Evolutionary conservation across 2,888 invertebrate genomes (phyloP).

Genomic region (Dynastes maya): DNA sequence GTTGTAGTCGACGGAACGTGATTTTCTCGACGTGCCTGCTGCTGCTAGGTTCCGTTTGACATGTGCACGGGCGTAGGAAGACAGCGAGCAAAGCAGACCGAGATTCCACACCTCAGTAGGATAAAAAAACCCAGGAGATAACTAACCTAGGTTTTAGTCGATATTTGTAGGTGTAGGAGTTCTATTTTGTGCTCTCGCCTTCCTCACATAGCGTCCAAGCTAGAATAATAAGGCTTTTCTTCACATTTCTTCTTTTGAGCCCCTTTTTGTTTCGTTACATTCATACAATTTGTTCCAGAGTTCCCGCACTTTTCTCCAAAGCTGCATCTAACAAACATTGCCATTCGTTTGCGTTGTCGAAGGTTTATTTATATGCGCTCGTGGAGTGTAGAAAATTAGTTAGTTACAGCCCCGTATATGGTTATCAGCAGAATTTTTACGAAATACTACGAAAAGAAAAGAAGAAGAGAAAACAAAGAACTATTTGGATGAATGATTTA

Average conservation of each 20-base stretch:
- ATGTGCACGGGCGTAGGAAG: not conserved
- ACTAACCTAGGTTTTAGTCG: not conserved
- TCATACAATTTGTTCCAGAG: too few relatives aligned
- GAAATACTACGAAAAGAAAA: too few relatives aligned
- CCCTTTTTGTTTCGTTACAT: too few relatives aligned
- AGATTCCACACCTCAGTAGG: not conserved
- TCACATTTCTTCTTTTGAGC: not conserved
- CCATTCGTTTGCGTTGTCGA: too few relatives aligned
- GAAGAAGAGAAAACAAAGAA: too few relatives aligned
- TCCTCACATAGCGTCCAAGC: not conserved
- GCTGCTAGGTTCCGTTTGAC: not conserved
- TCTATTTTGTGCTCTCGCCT: not conserved
- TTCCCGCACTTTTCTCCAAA: too few relatives aligned
- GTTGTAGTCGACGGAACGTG: not conserved
- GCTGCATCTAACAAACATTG: too few relatives aligned
- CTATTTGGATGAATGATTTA: too few relatives aligned
- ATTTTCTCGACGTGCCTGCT: not conserved
- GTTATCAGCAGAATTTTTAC: too few relatives aligned
- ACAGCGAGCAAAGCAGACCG: not conserved
- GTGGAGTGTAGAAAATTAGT: too few relatives aligned
- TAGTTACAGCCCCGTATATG: too few relatives aligned
- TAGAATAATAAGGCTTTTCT: not conserved
- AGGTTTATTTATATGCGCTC: too few relatives aligned
- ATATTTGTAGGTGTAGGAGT: not conserved
- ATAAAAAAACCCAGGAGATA: not conserved